Conservation (phyloP, 2,797 vertebrate genomes). For the Lacerta agilis region DNA sequence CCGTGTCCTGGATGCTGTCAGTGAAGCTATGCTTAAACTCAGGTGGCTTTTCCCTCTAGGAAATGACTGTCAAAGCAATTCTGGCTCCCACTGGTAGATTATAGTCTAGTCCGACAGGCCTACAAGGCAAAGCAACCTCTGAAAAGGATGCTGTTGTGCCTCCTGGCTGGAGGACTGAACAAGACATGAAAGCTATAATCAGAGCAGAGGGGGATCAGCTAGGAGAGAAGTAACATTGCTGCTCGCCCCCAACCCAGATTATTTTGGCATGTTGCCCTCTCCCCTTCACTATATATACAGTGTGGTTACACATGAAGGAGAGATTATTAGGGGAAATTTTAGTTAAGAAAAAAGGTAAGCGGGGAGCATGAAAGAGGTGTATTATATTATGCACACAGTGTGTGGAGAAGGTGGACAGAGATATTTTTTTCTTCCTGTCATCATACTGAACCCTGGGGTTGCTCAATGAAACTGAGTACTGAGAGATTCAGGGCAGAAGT, state of each 20-base stretch:
- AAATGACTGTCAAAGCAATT: constrained; percentile 28
- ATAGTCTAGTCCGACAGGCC: constrained; percentile 20
- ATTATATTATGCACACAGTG: background rate
- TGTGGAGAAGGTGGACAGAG: background rate
- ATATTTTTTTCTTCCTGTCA: background rate
- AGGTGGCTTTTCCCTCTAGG: constrained; percentile 19
- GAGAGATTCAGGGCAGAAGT: background rate
- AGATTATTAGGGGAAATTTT: background rate
- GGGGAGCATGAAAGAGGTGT: background rate
- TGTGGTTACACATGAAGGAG: background rate
- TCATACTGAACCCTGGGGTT: background rate
- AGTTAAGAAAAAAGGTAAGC: background rate
- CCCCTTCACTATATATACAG: too few relatives aligned
- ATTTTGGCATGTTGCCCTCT: background rate
- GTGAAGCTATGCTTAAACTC: constrained; percentile 1
- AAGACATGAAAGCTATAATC: background rate
- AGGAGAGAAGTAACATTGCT: background rate
- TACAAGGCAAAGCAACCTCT: background rate
- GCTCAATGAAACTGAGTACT: background rate
- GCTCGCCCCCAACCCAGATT: background rate
- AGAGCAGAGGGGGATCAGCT: background rate
- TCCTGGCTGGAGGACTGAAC: background rate
- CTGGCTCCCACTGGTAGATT: background rate
- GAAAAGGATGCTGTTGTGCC: constrained; percentile 7
- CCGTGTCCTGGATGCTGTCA: constrained; percentile 3